phyloP scores from a whole-genome alignment of 2,797 vertebrate genomes.

The Epinephelus coioides region DNA sequence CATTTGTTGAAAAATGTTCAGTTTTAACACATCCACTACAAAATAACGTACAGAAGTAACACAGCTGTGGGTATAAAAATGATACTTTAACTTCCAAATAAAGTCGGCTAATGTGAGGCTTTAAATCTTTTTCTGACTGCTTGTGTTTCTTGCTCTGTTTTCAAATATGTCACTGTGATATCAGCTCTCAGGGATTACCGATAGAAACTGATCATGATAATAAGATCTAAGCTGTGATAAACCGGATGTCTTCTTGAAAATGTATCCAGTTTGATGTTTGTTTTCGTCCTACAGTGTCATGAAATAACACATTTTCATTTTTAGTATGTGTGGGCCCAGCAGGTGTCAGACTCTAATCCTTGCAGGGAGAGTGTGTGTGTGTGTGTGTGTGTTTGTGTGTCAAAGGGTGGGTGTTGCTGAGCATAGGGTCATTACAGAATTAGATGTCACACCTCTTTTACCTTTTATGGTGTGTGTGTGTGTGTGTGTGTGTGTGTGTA shows the following conservation, averaged over 20 bases:
- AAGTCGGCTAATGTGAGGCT: not conserved
- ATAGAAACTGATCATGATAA: not conserved
- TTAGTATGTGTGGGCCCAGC: slow-evolving; percentile 40
- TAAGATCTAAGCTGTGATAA: not conserved
- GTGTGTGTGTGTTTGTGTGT: slow-evolving; percentile 8
- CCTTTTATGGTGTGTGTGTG: slow-evolving; percentile 52
- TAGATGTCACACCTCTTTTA: slow-evolving; percentile 68
- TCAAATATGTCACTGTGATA: not conserved
- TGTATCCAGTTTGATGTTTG: slow-evolving; percentile 8
- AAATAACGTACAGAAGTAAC: no score
- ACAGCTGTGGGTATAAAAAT: not conserved
- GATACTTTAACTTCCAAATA: not conserved
- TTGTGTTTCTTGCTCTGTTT: not conserved
- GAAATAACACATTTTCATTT: slow-evolving; percentile 19
- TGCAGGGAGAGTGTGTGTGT: not conserved
- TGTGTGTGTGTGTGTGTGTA: slow-evolving; percentile 35
- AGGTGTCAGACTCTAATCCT: slow-evolving; percentile 30
- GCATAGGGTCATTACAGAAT: slow-evolving; percentile 54
- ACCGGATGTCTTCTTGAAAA: not conserved
- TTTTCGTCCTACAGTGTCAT: not conserved
- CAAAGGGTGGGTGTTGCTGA: slow-evolving; percentile 14
- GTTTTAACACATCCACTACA: no score
- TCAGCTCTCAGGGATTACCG: no score
- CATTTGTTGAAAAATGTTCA: no score
- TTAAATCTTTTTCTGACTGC: not conserved